These are phyloP conservation scores for Meganola albula DNA, from an alignment of 2,888 invertebrate genomes.

Conservation along the genomic window DNA sequence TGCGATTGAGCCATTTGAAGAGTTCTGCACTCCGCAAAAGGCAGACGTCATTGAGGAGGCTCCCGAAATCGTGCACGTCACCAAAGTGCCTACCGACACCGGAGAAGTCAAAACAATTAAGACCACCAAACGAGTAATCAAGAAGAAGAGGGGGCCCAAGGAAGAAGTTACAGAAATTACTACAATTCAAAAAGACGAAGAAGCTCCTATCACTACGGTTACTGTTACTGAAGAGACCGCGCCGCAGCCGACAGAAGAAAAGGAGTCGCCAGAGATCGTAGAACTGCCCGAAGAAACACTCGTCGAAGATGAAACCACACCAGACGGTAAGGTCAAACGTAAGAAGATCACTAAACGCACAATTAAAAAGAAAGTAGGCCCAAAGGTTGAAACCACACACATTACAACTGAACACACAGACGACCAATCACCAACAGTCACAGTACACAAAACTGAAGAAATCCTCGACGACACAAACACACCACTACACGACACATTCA, in stretches of 20 bases:
- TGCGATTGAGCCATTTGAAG: slow-evolving; percentile 16
- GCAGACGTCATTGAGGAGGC: background rate
- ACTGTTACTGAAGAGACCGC: slow-evolving; percentile 6
- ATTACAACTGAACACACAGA: slow-evolving; percentile 26
- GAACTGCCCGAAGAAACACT: slow-evolving; percentile 34
- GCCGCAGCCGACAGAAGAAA: slow-evolving; percentile 13
- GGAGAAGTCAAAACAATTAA: slow-evolving; percentile 31
- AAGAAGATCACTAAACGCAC: slow-evolving; percentile 17
- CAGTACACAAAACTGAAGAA: slow-evolving; percentile 35
- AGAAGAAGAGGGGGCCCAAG: slow-evolving; percentile 19
- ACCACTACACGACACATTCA: slow-evolving; percentile 15
- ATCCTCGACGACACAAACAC: slow-evolving; percentile 23
- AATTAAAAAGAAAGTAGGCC: slow-evolving; percentile 17
- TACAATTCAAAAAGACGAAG: slow-evolving; percentile 19
- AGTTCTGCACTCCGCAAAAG: slow-evolving; percentile 8
- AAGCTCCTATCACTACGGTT: slow-evolving; percentile 15
- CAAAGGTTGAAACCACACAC: slow-evolving; percentile 39
- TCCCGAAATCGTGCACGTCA: slow-evolving; percentile 5
- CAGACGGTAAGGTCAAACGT: slow-evolving; percentile 38
- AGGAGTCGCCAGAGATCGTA: slow-evolving; percentile 13
- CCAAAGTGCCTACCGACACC: slow-evolving; percentile 20
- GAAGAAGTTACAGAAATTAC: slow-evolving; percentile 27
- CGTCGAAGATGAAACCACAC: slow-evolving; percentile 20
- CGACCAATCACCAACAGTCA: slow-evolving; percentile 22
- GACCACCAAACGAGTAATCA: slow-evolving; percentile 37